Base-by-base conservation (phyloP, 2,113 vertebrate genomes). In the Ophiodon elongatus region DNA sequence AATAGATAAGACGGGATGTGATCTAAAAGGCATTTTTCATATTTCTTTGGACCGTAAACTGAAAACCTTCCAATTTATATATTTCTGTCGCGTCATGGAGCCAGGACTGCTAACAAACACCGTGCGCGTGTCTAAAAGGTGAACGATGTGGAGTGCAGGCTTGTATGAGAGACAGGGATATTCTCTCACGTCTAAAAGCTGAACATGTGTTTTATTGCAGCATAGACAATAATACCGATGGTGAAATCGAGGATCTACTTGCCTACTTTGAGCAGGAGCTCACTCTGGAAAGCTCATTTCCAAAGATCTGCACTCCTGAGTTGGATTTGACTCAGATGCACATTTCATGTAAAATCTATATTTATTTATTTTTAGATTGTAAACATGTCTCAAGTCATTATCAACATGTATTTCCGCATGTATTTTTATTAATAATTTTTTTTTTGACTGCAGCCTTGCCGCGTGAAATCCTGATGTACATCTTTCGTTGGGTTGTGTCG, bases 401-500 rank as follows among this genome's bases (percentile, higher is more conserved):
- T 31, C 1, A 54, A 3, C 8, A 8, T 59, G 1, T 27, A 8
- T 41, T 73, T 7, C 35, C 31, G 50, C 6, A 54, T 52, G 21
- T 23, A 23, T 25, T 6, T 45, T 25, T n/a, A 3, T 62, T 35
- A 45, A 4, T 64, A 8, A 43, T 45, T 29, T 85, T 41, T 92
- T 33, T 90, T 59, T 29, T 59, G 29, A 71, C 86, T 77, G 70
- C 93, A 99, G 98, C 91, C 0, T 93, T 99, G 93, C 98, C 98
- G 0, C 92, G 96, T 91, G 98, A 99, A 92, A 96, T 99, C 85
- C 92, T 99, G 37, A 97, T 99, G 97, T 99, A 99, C 93, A 96
- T 99, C 92, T 99, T 99, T 89, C 97, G 98, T 45, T 99, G 98
- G 98, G 98, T 99, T 73, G 98, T 99, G 92, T 99, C 98, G 2